A percentile compares a stretch with the other conserved stretches of the same genome.
These are phyloP conservation scores for Salvelinus alpinus DNA, from an alignment of 2,113 vertebrate genomes.

Conservation along the genomic window DNA sequence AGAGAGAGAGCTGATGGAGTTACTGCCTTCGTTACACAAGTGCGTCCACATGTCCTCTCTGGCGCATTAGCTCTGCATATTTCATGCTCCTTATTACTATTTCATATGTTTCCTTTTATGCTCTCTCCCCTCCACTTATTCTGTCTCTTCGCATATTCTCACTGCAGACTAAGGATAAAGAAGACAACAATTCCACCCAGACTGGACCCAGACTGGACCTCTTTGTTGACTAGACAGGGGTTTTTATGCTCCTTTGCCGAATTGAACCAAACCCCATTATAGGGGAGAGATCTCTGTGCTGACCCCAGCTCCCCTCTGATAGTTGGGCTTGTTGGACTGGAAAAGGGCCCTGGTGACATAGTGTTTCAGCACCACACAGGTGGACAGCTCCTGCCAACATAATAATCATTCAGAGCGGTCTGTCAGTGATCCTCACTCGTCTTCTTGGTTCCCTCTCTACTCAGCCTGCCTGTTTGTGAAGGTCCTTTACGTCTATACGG, in stretches of 20 bases:
- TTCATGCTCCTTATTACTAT: conserved; percentile 55
- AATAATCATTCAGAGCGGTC: conserved; percentile 30
- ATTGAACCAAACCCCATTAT: conserved; percentile 17
- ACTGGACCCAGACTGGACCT: not conserved
- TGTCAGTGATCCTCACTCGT: conserved; percentile 14
- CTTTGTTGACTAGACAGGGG: not conserved
- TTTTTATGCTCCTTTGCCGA: not conserved
- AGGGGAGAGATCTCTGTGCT: conserved; percentile 19
- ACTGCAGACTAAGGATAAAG: not conserved
- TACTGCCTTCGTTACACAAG: conserved; percentile 40
- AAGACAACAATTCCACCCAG: conserved; percentile 7
- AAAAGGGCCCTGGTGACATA: conserved; percentile 21
- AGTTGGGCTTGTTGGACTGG: conserved; percentile 11
- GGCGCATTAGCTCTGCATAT: conserved; percentile 64
- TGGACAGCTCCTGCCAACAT: conserved; percentile 52
- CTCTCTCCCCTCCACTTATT: conserved; percentile 4
- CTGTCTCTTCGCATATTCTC: conserved; percentile 1
- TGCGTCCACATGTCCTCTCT: conserved; percentile 49
- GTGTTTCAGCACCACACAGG: conserved; percentile 35
- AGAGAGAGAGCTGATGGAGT: conserved; percentile 46
- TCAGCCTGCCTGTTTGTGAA: too few relatives aligned
- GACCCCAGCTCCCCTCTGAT: not conserved
- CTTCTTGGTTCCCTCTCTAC: not conserved
- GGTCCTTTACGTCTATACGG: too few relatives aligned
- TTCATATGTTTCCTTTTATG: conserved; percentile 33